Evolutionary conservation across 2,888 invertebrate genomes (phyloP).

Genomic region (Drosophila neotestacea): DNA sequence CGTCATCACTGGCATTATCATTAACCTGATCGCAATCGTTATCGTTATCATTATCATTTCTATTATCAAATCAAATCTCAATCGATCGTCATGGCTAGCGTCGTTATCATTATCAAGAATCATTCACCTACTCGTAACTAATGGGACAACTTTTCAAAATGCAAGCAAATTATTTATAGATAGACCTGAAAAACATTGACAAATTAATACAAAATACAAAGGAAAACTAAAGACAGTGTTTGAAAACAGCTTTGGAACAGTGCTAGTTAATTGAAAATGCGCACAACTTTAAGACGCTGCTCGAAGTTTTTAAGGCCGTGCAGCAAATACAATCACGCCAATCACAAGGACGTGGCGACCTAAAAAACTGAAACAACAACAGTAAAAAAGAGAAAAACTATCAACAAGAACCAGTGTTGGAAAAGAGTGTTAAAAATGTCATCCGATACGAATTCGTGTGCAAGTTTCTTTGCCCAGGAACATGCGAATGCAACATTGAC

Average conservation of each 20-base stretch:
- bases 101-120: constrained; percentile 5
- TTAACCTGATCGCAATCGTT: constrained; percentile 11
- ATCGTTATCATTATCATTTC: constrained; percentile 7
- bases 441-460: constrained; percentile 76
- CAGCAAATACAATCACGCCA: constrained; percentile 61
- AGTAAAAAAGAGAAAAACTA: not conserved
- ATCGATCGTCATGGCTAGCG: constrained; percentile 9
- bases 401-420: constrained; percentile 1
- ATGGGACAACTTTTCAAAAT: constrained; percentile 34
- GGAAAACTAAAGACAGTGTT: constrained; percentile 17
- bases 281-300: constrained; percentile 53
- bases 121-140: constrained; percentile 26
- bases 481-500: constrained; percentile 79
- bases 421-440: constrained; percentile 54
- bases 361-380: constrained; percentile 31
- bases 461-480: constrained; percentile 82
- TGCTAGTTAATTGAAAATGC: constrained; percentile 57
- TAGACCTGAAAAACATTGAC: not conserved
- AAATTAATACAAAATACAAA: not conserved
- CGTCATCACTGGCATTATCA: constrained; percentile 19
- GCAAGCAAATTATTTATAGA: constrained; percentile 44
- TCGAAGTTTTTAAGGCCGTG: constrained; percentile 53
- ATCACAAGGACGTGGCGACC: constrained; percentile 69
- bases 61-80: constrained; percentile 5
- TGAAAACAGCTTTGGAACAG: constrained; percentile 7